phyloP scores from a whole-genome alignment of 2,888 invertebrate genomes.

The Drosophila cracens region DNA sequence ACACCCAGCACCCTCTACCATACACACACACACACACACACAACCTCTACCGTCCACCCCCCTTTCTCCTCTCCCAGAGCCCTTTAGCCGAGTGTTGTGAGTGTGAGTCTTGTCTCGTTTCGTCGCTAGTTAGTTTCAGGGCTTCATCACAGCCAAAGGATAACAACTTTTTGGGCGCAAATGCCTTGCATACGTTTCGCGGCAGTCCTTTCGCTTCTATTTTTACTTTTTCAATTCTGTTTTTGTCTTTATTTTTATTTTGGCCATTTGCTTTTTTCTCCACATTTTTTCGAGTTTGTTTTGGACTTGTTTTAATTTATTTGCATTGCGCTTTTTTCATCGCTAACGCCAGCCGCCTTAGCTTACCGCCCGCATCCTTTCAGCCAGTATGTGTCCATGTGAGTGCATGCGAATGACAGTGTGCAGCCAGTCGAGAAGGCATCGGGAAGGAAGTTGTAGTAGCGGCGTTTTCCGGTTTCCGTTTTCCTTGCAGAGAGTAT shows the following conservation, averaged over 20 bases:
- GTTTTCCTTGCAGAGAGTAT: conserved; percentile 21
- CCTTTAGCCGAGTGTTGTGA: conserved; percentile 1
- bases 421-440: conserved; percentile 42
- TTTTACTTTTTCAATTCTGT: conserved; percentile 8
- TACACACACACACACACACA: neutral
- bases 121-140: conserved; percentile 34
- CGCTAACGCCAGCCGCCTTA: neutral
- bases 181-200: conserved; percentile 67
- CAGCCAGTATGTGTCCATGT: conserved; percentile 29
- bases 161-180: conserved; percentile 56
- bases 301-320: conserved; percentile 58
- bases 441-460: conserved; percentile 69
- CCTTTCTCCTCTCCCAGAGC: neutral
- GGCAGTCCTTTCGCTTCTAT: conserved; percentile 10
- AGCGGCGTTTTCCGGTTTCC: conserved; percentile 72
- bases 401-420: conserved; percentile 24
- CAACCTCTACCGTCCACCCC: neutral
- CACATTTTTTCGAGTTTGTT: conserved; percentile 38
- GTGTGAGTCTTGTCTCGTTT: conserved; percentile 5
- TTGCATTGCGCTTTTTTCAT: conserved; percentile 46
- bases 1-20: neutral
- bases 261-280: neutral
- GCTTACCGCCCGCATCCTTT: conserved; percentile 2
- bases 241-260: conserved; percentile 12
- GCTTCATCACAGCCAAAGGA: conserved; percentile 39